Evolutionary conservation across 2,888 invertebrate species (phyloP).

Genomic region (Suillia variegata): DNA sequence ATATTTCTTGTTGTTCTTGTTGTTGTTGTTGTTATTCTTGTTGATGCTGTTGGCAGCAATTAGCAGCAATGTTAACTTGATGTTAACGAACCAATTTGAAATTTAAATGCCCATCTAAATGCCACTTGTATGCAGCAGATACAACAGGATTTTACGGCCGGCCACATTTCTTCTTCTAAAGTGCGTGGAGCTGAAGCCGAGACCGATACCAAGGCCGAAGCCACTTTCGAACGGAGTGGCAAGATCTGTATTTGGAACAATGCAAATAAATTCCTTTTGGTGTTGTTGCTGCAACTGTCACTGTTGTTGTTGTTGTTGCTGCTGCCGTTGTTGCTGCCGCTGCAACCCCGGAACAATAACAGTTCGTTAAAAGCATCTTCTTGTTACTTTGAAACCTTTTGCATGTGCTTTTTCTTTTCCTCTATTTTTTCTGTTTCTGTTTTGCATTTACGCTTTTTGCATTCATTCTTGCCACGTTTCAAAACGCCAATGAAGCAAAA

Average conservation of each 20-base stretch:
- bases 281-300: too few relatives aligned
- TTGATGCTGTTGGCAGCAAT: conserved; percentile 36
- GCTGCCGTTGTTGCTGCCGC: too few relatives aligned
- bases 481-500: not conserved
- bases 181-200: conserved; percentile 27
- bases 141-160: not conserved
- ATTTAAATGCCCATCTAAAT: conserved; percentile 49
- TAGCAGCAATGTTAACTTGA: conserved; percentile 53
- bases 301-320: too few relatives aligned
- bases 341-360: conserved; percentile 28
- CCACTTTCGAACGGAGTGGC: too few relatives aligned
- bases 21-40: too few relatives aligned
- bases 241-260: too few relatives aligned
- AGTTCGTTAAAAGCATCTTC: conserved; percentile 53
- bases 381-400: conserved; percentile 36
- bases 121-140: conserved; percentile 31
- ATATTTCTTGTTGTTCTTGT: too few relatives aligned
- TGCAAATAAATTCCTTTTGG: too few relatives aligned
- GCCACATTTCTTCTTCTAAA: conserved; percentile 27
- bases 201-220: conserved; percentile 24
- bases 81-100: conserved; percentile 52
- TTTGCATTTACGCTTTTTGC: not conserved
- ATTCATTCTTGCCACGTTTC: not conserved
- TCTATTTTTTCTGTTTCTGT: too few relatives aligned
- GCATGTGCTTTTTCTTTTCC: too few relatives aligned